Percentiles rank a stretch among this genome's conserved stretches.
Conservation (phyloP, 2,797 vertebrate genomes). For the Gymnopithys bicolor region DNA sequence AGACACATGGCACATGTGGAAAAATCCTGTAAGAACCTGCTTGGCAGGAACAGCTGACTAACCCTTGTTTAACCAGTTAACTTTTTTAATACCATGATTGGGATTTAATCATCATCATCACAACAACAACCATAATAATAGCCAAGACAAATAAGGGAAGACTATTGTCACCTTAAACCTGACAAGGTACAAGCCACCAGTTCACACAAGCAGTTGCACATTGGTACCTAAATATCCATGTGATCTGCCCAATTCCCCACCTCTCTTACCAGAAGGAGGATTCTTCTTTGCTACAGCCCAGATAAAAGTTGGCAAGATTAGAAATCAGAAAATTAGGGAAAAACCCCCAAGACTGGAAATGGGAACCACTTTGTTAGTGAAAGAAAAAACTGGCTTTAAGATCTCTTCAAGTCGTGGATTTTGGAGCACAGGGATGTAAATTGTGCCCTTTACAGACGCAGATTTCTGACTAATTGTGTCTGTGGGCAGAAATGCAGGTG, state of each 20-base stretch:
- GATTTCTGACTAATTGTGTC: not conserved
- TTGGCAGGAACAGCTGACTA: not conserved
- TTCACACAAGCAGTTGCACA: not conserved
- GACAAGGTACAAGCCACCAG: accelerated
- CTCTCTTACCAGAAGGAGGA: not conserved
- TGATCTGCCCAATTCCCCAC: accelerated
- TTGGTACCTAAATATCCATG: not conserved
- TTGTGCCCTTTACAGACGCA: not conserved
- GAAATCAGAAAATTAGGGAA: not conserved
- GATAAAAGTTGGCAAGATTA: not conserved
- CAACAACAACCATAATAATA: not conserved
- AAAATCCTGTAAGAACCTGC: not conserved
- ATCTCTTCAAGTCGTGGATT: not conserved
- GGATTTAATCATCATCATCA: not conserved
- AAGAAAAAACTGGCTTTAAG: not conserved
- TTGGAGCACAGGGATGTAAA: not conserved
- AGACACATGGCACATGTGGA: not conserved
- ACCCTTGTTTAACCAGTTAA: not conserved
- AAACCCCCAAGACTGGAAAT: not conserved
- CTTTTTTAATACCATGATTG: accelerated
- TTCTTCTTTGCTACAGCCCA: not conserved
- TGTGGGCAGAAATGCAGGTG: not conserved
- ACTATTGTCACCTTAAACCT: not conserved
- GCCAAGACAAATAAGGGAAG: not conserved
- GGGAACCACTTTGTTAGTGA: accelerated